A percentile compares a stretch with the other conserved stretches of the same genome.
phyloP scores from a whole-genome alignment of 2,797 vertebrate genomes.

The Anniella stebbinsi region DNA sequence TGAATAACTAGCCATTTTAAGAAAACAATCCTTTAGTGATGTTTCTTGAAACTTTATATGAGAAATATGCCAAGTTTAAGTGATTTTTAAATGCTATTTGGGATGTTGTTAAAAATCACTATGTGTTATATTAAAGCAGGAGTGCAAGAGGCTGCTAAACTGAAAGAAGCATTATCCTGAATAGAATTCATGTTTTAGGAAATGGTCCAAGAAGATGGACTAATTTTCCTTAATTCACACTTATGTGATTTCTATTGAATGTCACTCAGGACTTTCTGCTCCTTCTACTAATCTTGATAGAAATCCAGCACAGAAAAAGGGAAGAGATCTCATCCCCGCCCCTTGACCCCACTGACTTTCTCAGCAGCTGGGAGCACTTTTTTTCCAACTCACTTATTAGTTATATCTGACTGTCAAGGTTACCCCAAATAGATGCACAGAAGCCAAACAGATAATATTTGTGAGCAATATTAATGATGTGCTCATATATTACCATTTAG shows the following conservation, averaged over 20 bases:
- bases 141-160: neutral
- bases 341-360: constrained; percentile 55
- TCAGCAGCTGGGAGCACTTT: constrained; percentile 56
- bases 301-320: constrained; percentile 21
- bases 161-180: neutral
- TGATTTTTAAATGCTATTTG: neutral
- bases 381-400: constrained; percentile 64
- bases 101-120: neutral
- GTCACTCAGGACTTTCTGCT: constrained; percentile 49
- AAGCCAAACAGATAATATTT: constrained; percentile 65
- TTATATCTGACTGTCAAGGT: constrained; percentile 65
- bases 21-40: neutral
- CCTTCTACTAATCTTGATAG: neutral
- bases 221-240: constrained; percentile 45
- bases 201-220: constrained; percentile 33
- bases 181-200: neutral
- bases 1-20: neutral
- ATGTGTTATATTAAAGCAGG: neutral
- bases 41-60: neutral
- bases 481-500: constrained; percentile 62
- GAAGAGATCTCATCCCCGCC: neutral
- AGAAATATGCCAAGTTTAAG: neutral
- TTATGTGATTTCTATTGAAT: constrained; percentile 38
- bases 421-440: constrained; percentile 54
- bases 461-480: constrained; percentile 74